Conservation (phyloP, 2,888 invertebrate genomes). For the Tenthredo mesomela region DNA sequence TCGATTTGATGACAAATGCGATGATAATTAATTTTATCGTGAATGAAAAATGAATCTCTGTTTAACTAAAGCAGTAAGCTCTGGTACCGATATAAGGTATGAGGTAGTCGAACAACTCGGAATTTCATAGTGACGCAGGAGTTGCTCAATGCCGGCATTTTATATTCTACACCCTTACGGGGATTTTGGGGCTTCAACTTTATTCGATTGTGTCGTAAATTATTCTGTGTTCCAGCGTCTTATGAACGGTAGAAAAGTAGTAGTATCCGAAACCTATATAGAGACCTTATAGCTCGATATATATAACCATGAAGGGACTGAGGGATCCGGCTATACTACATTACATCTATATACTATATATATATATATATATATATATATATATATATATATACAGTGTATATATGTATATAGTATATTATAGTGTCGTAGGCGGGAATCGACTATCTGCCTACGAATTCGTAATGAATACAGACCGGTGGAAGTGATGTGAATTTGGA, state of each 20-base stretch:
- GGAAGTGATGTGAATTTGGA: slow-evolving; percentile 46
- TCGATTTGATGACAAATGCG: slow-evolving; percentile 9
- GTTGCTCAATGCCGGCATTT: slow-evolving; percentile 32
- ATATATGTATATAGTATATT: not conserved
- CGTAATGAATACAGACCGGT: slow-evolving; percentile 50
- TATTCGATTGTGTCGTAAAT: slow-evolving; percentile 48
- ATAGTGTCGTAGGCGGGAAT: slow-evolving; percentile 43
- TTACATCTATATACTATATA: slow-evolving; percentile 8
- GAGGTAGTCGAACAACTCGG: not conserved
- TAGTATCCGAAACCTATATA: slow-evolving; percentile 45
- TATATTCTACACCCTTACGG: slow-evolving; percentile 38
- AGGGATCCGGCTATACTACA: slow-evolving; percentile 17
- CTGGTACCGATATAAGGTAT: not conserved
- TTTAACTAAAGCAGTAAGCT: not conserved
- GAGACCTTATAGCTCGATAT: slow-evolving; percentile 36
- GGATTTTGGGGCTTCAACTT: slow-evolving; percentile 43
- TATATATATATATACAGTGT: not conserved
- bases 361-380: not conserved
- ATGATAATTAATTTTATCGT: slow-evolving; percentile 4
- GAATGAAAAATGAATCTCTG: not conserved
- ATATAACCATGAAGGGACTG: slow-evolving; percentile 47
- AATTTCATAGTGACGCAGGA: slow-evolving; percentile 8
- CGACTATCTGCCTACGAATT: slow-evolving; percentile 48
- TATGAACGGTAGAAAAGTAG: slow-evolving; percentile 43
- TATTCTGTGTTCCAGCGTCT: slow-evolving; percentile 39